These are phyloP conservation scores for Siphlonurus alternatus DNA, from an alignment of 2,888 invertebrate genomes.

Conservation along the genomic window DNA sequence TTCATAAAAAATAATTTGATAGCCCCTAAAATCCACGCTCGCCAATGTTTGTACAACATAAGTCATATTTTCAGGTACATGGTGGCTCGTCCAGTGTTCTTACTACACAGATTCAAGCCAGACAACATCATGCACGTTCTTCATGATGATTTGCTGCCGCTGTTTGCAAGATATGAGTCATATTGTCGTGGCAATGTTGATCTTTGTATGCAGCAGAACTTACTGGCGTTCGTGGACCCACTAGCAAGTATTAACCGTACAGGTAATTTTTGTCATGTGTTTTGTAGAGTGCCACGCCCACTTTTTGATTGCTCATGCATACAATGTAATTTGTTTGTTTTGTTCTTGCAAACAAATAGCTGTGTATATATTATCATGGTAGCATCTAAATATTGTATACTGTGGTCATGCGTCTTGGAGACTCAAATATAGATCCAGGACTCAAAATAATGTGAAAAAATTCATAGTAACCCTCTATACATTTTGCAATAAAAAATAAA, in stretches of 20 bases:
- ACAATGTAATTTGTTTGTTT: no score
- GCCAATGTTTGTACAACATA: no score
- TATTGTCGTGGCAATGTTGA: conserved; percentile 17
- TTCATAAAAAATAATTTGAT: no score
- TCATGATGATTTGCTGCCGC: conserved; percentile 32
- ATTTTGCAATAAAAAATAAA: no score
- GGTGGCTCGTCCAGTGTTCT: conserved; percentile 15
- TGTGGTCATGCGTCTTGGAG: no score
- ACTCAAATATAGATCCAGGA: no score
- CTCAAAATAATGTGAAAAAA: no score
- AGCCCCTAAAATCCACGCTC: no score
- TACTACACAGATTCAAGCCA: conserved; percentile 28
- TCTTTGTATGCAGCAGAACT: conserved; percentile 15
- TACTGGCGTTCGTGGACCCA: conserved; percentile 23
- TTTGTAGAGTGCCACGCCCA: neutral
- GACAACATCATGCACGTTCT: conserved; percentile 35
- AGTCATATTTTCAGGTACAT: neutral
- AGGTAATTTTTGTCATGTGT: neutral
- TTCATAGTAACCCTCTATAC: no score
- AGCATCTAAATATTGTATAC: no score
- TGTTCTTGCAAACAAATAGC: no score
- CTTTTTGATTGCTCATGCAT: neutral
- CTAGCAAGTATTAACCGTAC: neutral
- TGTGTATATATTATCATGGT: no score
- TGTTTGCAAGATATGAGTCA: conserved; percentile 23